A percentile compares a stretch with the other conserved stretches of the same genome.
Evolutionary conservation across 2,797 vertebrate species (phyloP).

Genomic region (Okamejei kenojei): DNA sequence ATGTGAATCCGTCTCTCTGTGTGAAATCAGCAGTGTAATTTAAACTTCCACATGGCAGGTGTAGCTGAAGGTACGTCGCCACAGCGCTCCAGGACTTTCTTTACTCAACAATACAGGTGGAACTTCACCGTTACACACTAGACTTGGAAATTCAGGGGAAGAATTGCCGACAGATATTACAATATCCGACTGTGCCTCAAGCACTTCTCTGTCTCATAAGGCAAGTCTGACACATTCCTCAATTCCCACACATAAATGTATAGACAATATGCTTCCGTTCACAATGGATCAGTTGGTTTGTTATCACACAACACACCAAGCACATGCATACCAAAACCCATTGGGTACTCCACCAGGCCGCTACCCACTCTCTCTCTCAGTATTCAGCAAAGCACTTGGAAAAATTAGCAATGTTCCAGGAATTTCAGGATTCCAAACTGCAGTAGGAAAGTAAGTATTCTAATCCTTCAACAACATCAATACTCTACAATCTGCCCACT

Average conservation of each 20-base stretch:
- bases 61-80: not conserved
- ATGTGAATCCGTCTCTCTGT: not conserved
- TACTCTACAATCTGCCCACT: no score
- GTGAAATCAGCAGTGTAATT: no score
- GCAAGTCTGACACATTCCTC: not conserved
- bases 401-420: not conserved
- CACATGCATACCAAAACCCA: not conserved
- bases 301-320: not conserved
- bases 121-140: not conserved
- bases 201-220: not conserved
- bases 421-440: not conserved
- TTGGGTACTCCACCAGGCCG: not conserved
- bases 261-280: not conserved
- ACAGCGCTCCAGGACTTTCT: not conserved
- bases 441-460: not conserved
- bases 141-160: not conserved
- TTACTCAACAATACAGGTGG: not conserved
- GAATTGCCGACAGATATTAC: no score
- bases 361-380: not conserved
- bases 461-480: no score
- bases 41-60: not conserved
- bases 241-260: not conserved
- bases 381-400: no score
- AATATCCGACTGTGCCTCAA: not conserved
- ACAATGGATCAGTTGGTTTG: not conserved